Conservation (phyloP, 1,140 invertebrate species). For the Heliconius hermathena region DNA sequence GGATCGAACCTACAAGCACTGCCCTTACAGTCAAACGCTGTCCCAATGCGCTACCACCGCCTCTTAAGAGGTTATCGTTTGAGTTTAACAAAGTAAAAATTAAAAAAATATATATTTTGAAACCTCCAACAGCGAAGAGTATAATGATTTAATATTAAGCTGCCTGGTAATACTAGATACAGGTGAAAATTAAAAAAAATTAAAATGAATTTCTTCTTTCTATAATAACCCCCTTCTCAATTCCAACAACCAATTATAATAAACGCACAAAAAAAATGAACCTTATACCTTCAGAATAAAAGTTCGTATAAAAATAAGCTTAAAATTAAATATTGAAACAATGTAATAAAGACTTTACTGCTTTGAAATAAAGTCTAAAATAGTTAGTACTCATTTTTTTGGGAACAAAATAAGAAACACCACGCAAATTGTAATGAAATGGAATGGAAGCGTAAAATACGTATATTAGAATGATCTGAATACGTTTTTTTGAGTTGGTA, state of each 20-base stretch:
- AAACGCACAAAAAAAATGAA: slow-evolving; percentile 17
- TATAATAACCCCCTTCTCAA: slow-evolving; percentile 22
- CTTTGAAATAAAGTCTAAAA: slow-evolving; percentile 15
- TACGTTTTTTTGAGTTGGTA: slow-evolving; percentile 12
- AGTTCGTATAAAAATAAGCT: background rate
- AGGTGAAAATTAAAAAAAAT: background rate
- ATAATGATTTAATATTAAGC: too few relatives aligned
- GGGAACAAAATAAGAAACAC: slow-evolving; percentile 36
- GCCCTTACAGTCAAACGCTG: too few relatives aligned
- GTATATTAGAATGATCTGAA: slow-evolving; percentile 21
- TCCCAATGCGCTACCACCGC: too few relatives aligned
- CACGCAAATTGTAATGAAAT: slow-evolving; percentile 30
- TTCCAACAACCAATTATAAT: slow-evolving; percentile 12
- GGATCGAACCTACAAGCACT: too few relatives aligned
- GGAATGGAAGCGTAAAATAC: slow-evolving; percentile 29
- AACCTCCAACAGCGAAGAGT: too few relatives aligned
- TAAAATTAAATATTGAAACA: background rate
- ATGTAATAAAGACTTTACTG: background rate
- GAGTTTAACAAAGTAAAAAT: too few relatives aligned
- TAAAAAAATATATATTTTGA: too few relatives aligned
- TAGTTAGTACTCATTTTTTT: background rate
- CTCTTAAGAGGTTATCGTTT: too few relatives aligned
- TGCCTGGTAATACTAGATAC: background rate
- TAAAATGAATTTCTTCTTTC: background rate
- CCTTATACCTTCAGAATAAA: slow-evolving; percentile 5